Percentiles rank a stretch among this genome's conserved stretches.
Conservation (phyloP, 1,140 invertebrate genomes). For the Drosophila nikananu region DNA sequence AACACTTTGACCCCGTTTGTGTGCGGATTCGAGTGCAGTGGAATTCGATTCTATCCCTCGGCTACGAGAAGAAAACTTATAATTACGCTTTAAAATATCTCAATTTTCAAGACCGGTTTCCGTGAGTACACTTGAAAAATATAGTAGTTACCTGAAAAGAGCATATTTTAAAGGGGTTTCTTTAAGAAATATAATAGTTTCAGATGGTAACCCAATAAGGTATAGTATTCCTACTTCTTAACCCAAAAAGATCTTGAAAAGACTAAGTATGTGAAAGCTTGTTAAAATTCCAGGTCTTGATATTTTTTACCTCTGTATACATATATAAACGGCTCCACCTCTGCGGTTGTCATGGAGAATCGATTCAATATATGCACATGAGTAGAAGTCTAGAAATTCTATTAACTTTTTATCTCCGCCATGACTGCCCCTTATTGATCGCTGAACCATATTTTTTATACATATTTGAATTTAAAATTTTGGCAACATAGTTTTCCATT, state of each 20-base stretch:
- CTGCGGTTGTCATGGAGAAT: conserved; percentile 6
- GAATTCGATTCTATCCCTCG: conserved; percentile 25
- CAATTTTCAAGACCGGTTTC: conserved; percentile 76
- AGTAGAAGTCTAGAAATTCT: conserved; percentile 31
- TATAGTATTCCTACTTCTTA: not conserved
- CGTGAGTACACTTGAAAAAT: conserved; percentile 4
- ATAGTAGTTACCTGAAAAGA: not conserved
- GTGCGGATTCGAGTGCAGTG: conserved; percentile 29
- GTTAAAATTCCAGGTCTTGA: not conserved
- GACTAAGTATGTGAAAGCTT: too few species aligned
- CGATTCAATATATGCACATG: conserved; percentile 20
- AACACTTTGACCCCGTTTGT: conserved; percentile 78
- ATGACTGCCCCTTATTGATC: conserved; percentile 9
- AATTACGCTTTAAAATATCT: conserved; percentile 75
- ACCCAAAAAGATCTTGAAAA: too few species aligned
- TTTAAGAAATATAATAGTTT: not conserved
- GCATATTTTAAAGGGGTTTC: not conserved
- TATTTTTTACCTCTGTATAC: not conserved
- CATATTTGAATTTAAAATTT: conserved; percentile 50
- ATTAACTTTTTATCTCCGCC: conserved; percentile 21
- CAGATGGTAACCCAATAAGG: not conserved
- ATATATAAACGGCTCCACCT: not conserved
- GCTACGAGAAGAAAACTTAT: conserved; percentile 49
- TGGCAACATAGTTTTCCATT: conserved; percentile 42
- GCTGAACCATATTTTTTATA: conserved; percentile 40